A percentile compares a stretch with the other conserved stretches of the same genome.
Evolutionary conservation across 2,888 invertebrate species (phyloP).

Genomic region (Petrolisthes cinctipes): DNA sequence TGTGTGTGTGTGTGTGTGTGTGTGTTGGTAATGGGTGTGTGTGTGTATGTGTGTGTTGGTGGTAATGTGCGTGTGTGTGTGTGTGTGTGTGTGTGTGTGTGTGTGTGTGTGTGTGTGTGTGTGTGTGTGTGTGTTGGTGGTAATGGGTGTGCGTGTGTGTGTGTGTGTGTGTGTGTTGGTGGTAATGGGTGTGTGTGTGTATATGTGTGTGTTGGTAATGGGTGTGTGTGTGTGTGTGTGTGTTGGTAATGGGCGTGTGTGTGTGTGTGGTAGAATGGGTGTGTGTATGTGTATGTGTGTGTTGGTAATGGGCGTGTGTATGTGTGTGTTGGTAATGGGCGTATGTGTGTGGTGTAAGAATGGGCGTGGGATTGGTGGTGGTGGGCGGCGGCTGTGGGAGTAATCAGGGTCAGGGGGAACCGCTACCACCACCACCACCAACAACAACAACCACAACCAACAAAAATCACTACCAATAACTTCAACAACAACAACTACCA

Average conservation of each 20-base stretch:
- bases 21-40: conserved; percentile 9
- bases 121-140: neutral
- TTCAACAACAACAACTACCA: neutral
- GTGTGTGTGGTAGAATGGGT: neutral
- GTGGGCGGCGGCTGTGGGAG: conserved; percentile 39
- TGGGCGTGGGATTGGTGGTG: neutral
- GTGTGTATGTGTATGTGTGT: conserved; percentile 11
- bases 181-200: neutral
- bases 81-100: conserved; percentile 10
- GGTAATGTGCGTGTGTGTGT: neutral
- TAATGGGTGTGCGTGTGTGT: neutral
- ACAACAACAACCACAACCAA: neutral
- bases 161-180: conserved; percentile 2
- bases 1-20: conserved; percentile 24
- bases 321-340: neutral
- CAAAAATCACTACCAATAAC: neutral
- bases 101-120: neutral
- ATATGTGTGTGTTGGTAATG: neutral
- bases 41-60: conserved; percentile 4
- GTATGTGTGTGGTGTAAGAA: neutral
- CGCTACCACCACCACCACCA: neutral
- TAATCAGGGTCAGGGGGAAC: conserved; percentile 40
- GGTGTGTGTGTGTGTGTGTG: neutral
- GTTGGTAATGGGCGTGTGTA: neutral
- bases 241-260: neutral